Evolutionary conservation across 2,113 vertebrate species (phyloP).

Genomic region (Baryphthengus martii): DNA sequence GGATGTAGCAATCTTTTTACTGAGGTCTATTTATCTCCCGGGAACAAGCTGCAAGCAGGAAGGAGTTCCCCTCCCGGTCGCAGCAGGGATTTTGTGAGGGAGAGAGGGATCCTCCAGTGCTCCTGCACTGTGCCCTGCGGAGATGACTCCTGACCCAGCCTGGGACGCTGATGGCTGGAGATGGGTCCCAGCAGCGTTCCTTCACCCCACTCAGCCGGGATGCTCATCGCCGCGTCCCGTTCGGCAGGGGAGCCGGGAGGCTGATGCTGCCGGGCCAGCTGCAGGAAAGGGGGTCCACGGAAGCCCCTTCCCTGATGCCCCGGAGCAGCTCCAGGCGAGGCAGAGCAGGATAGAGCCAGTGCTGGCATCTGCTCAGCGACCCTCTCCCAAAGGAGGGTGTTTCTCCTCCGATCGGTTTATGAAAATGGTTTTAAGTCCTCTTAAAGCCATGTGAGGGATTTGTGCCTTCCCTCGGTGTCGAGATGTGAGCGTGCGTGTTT

Average conservation of each 20-base stretch:
- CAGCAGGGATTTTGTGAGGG: neutral
- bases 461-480: neutral
- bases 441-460: slow-evolving; percentile 42
- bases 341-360: neutral
- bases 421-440: slow-evolving; percentile 55
- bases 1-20: slow-evolving; percentile 82
- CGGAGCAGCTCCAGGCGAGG: neutral
- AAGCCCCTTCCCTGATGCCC: neutral
- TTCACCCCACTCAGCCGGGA: fast-evolving
- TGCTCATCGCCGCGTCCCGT: fast-evolving
- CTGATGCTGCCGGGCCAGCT: neutral
- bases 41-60: slow-evolving; percentile 73
- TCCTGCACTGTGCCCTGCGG: neutral
- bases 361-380: neutral
- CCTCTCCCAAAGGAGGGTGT: neutral
- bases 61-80: slow-evolving; percentile 70
- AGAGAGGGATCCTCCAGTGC: neutral
- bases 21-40: slow-evolving; percentile 79
- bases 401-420: slow-evolving; percentile 31
- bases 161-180: neutral
- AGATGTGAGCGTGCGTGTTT: slow-evolving; percentile 21
- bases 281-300: neutral
- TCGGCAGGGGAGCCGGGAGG: neutral
- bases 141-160: neutral
- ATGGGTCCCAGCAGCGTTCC: neutral